Conservation (phyloP, 2,113 vertebrate species). For the Dolichotis patagonum region DNA sequence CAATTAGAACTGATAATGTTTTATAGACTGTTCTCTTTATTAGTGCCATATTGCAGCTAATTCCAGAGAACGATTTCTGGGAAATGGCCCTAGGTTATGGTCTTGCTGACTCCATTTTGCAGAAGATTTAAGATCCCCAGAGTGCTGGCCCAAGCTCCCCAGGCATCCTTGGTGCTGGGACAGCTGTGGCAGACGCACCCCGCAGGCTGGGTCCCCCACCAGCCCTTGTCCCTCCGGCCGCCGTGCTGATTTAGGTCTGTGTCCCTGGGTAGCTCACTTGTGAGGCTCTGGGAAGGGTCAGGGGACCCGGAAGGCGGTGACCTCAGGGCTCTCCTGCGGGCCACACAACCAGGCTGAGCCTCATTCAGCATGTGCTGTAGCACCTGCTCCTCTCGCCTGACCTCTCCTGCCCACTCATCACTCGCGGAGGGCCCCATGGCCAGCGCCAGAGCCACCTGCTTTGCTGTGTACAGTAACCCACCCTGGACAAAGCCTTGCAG, state of each 20-base stretch:
- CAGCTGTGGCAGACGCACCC: accelerated
- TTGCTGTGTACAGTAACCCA: not conserved
- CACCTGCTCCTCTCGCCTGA: accelerated
- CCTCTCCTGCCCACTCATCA: accelerated
- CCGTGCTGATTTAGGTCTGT: not conserved
- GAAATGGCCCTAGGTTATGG: constrained; percentile 48
- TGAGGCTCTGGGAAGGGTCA: no score
- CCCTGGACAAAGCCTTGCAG: accelerated
- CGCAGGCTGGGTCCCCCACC: accelerated
- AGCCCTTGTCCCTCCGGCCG: accelerated
- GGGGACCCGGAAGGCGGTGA: accelerated
- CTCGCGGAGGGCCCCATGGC: accelerated
- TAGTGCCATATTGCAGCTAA: constrained; percentile 42
- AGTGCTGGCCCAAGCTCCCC: not conserved
- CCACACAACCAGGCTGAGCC: accelerated
- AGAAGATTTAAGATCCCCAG: not conserved
- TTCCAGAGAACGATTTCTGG: constrained; percentile 32
- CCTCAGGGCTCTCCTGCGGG: accelerated
- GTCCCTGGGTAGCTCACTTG: not conserved
- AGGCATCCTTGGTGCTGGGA: not conserved
- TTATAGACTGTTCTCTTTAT: constrained; percentile 68
- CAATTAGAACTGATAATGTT: constrained; percentile 63
- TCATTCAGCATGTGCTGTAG: accelerated
- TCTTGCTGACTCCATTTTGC: not conserved
- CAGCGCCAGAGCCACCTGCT: accelerated